These are phyloP conservation scores for Mimumesa dahlbomi DNA, from an alignment of 2,888 invertebrate genomes.

Conservation along the genomic window DNA sequence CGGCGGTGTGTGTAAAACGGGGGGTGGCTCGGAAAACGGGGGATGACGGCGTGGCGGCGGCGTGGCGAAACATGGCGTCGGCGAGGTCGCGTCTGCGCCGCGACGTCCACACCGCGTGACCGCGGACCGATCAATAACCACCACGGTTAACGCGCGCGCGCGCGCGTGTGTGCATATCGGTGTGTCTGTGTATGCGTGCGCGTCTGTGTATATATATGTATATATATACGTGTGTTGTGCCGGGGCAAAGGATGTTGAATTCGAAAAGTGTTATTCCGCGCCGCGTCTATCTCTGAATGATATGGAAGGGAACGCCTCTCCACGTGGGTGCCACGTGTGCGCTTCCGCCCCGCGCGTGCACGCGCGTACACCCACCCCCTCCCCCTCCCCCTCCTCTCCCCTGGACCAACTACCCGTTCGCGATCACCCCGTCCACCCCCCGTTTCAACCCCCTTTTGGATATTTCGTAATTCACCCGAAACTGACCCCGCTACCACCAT, in stretches of 20 bases:
- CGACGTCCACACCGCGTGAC: constrained; percentile 81
- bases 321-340: constrained; percentile 79
- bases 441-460: no score
- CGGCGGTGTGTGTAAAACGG: not conserved
- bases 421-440: not conserved
- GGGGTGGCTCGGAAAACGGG: constrained; percentile 6
- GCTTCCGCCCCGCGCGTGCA: constrained; percentile 69
- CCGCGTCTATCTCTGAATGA: constrained; percentile 81
- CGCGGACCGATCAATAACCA: constrained; percentile 76
- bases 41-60: constrained; percentile 72
- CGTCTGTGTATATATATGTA: no score
- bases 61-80: constrained; percentile 79
- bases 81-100: constrained; percentile 81
- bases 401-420: not conserved
- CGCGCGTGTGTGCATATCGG: no score
- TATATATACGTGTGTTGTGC: constrained; percentile 66
- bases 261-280: constrained; percentile 80
- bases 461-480: no score
- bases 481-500: no score
- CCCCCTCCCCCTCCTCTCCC: not conserved
- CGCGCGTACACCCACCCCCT: constrained; percentile 56
- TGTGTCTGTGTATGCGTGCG: no score
- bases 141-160: no score
- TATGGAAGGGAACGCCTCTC: constrained; percentile 80
- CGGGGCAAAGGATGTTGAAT: constrained; percentile 78